A percentile compares a stretch with the other conserved stretches of the same genome.
These are phyloP conservation scores for Falco peregrinus DNA, from an alignment of 2,797 vertebrate species.

Conservation along the genomic window DNA sequence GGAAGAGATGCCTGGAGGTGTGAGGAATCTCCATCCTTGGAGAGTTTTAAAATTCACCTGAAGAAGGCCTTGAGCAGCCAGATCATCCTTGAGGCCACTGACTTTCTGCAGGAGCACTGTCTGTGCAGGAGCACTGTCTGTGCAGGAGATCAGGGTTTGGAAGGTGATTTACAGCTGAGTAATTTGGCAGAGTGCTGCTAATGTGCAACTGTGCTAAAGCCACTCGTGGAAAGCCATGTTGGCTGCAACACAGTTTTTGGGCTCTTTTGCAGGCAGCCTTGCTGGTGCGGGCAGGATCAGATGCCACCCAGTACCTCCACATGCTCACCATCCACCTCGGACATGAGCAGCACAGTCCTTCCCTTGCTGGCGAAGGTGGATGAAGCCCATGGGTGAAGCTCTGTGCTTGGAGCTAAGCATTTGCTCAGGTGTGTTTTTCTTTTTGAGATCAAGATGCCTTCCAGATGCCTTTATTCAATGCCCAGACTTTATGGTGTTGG, in stretches of 20 bases:
- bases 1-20: background rate
- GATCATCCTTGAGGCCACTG: background rate
- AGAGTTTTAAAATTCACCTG: background rate
- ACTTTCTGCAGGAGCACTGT: background rate
- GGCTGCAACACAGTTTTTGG: background rate
- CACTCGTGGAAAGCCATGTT: fast-evolving
- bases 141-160: background rate
- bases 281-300: background rate
- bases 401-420: background rate
- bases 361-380: background rate
- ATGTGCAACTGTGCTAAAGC: background rate
- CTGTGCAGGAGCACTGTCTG: background rate
- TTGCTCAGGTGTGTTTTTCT: background rate
- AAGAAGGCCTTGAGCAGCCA: background rate
- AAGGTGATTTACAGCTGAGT: background rate
- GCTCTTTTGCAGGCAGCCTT: background rate
- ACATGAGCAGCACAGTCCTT: fast-evolving
- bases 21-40: background rate
- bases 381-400: fast-evolving
- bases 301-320: background rate
- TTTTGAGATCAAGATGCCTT: background rate
- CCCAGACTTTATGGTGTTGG: slow-evolving; percentile 21
- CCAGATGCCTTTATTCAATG: slow-evolving; percentile 41
- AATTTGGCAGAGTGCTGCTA: background rate
- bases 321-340: fast-evolving